Percentiles rank a stretch among this genome's conserved stretches.
These are phyloP conservation scores for Sebastolobus altivelis DNA, from an alignment of 2,797 vertebrate genomes.

Conservation along the genomic window DNA sequence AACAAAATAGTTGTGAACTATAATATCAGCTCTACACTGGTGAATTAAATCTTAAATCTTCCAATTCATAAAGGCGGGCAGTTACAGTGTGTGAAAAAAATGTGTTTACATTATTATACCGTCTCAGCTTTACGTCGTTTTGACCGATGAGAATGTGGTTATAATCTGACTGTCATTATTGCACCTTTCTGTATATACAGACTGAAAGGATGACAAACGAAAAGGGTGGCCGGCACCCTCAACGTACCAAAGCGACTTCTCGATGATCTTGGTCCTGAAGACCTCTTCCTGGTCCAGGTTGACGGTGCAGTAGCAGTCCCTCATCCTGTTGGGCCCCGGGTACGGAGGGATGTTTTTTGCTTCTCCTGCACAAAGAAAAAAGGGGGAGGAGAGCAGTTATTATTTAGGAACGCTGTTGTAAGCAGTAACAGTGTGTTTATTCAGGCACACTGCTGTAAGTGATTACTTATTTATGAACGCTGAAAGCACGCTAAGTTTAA, in stretches of 20 bases:
- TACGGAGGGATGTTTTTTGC: conserved; percentile 98
- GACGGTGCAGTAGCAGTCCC: conserved; percentile 98
- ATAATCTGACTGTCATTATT: too few relatives aligned
- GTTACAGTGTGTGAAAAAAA: background rate
- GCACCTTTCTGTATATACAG: background rate
- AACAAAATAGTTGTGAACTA: too few relatives aligned
- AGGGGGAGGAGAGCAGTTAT: conserved; percentile 17
- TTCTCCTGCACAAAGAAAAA: conserved; percentile 85
- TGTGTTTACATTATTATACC: background rate
- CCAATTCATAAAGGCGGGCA: background rate
- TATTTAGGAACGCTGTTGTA: conserved; percentile 39
- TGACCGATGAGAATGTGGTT: background rate
- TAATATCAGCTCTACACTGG: background rate
- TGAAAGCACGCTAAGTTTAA: conserved; percentile 8
- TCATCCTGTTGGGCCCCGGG: conserved; percentile 97
- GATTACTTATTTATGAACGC: conserved; percentile 42
- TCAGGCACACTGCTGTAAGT: conserved; percentile 20
- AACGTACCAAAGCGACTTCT: conserved; percentile 96
- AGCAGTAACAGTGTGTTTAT: conserved; percentile 45
- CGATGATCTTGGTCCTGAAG: conserved; percentile 98
- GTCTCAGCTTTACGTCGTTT: background rate
- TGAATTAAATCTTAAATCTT: too few relatives aligned
- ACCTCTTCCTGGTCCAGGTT: conserved; percentile 99
- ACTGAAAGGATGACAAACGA: background rate
- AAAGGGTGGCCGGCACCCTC: background rate